These are phyloP conservation scores for Alcis repandata DNA, from an alignment of 2,888 invertebrate species.

Conservation along the genomic window DNA sequence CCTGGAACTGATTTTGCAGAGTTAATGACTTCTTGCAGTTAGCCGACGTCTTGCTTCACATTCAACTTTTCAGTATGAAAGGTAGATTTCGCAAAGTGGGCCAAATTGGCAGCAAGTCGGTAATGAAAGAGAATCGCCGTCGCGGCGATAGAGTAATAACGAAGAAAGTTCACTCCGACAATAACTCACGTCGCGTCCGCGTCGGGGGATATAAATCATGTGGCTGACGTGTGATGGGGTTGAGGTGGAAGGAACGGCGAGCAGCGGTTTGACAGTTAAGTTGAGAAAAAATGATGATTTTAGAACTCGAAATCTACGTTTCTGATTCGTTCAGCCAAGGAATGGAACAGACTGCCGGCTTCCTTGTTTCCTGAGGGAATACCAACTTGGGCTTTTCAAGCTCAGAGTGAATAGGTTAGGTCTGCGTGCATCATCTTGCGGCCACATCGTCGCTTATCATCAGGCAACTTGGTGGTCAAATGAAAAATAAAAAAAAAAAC, in stretches of 20 bases:
- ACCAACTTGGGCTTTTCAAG: too few species aligned
- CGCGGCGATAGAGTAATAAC: conserved; percentile 44
- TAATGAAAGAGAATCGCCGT: conserved; percentile 39
- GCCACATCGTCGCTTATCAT: too few species aligned
- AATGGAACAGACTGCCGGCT: too few species aligned
- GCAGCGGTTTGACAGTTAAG: background rate
- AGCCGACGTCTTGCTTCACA: background rate
- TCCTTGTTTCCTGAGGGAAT: too few species aligned
- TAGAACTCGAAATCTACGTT: too few species aligned
- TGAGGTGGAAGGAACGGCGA: conserved; percentile 20
- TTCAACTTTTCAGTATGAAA: conserved; percentile 1
- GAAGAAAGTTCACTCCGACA: conserved; percentile 45
- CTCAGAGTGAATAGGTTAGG: too few species aligned
- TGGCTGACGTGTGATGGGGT: conserved; percentile 32
- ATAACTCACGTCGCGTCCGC: conserved; percentile 46
- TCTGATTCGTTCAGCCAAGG: too few species aligned
- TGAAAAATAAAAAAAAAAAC: too few species aligned
- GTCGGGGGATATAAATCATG: conserved; percentile 48
- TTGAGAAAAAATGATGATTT: too few species aligned
- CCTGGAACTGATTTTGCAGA: too few species aligned
- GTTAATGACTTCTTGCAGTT: background rate
- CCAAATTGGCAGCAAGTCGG: conserved; percentile 25
- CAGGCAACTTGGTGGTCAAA: too few species aligned
- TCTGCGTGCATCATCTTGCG: too few species aligned
- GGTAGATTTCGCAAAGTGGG: conserved; percentile 22